Conservation (phyloP, 2,797 vertebrate genomes). For the Tokudaia tokunoshimensis region DNA sequence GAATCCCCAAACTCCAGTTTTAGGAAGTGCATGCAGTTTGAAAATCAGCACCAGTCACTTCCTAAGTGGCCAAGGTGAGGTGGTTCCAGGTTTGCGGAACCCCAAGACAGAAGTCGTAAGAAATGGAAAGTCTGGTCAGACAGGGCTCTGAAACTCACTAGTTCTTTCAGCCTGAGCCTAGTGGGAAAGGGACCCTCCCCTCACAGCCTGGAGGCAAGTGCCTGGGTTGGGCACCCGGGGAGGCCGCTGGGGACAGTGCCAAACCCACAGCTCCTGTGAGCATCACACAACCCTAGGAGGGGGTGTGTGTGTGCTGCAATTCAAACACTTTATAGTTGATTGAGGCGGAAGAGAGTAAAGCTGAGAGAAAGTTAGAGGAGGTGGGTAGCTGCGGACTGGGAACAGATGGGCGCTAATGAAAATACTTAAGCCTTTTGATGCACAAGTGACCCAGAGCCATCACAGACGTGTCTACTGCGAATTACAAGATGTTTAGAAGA, state of each 20-base stretch:
- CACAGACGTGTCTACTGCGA: constrained; percentile 69
- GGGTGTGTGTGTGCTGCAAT: not conserved
- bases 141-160: not conserved
- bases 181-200: not conserved
- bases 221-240: not conserved
- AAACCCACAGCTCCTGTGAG: not conserved
- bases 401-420: constrained; percentile 71
- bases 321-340: constrained; percentile 9
- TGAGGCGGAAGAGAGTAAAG: not conserved
- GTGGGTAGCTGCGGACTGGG: not conserved
- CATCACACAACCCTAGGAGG: constrained; percentile 4
- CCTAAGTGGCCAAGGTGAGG: not conserved
- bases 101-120: constrained; percentile 3
- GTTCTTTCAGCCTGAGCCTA: constrained; percentile 19
- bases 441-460: constrained; percentile 66
- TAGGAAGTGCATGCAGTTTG: constrained; percentile 53
- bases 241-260: not conserved
- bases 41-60: not conserved
- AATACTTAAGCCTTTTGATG: constrained; percentile 79
- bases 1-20: not conserved
- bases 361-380: not conserved
- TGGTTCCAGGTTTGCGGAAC: not conserved
- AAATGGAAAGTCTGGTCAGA: not conserved
- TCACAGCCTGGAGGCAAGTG: not conserved
- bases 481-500: constrained; percentile 77